Base-by-base conservation (phyloP, 2,113 vertebrate species). In the Syngnathus typhle region DNA sequence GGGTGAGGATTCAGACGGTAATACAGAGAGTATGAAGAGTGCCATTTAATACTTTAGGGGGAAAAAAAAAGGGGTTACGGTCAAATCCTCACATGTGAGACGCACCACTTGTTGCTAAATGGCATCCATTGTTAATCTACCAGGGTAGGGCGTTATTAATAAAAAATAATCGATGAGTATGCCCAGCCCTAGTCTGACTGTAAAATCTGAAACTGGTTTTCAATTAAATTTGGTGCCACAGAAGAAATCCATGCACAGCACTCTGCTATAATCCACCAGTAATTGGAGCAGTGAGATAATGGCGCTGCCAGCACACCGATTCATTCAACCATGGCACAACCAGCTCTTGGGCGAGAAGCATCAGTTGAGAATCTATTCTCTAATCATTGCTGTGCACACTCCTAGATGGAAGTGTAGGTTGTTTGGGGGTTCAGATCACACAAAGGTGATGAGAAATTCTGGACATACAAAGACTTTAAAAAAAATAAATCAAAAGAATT, bases 21-120 rank as follows among this genome's bases (percentile, higher is more conserved):
- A 12, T 72, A 43, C 60, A 9, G 59, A 3, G 62, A 72, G 71
- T 70, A 77, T 82, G 70, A 66, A 69, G 69, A 63, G 61, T 52
- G 52, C 11, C 41, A 12, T 43, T 4, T 4, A 11, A 12, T 43
- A 4, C 11, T 43, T 43, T 32, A 32, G 2, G 11, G 23, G 1
- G 1, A 23, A 43, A 4, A 43, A 43, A 7, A 43, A 43, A 43
- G 2, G 41, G 2, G 41, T 3, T 43, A 0, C 9, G 12, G 41
- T 9, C 11, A 43, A 43, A 43, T 12, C 41, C 41, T 43, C 41
- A 11, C 12, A 43, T 43, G 41, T 43, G 9, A 43, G 9, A 43
- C 12, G 41, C 41, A 43, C 2, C 41, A 43, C 11, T 43, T 43
- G 41, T 43, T 12, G 11, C 41, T 43, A 43, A 6, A 43, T 9